Base-by-base conservation (phyloP, 2,797 vertebrate genomes). In the Sebastes iracundus region DNA sequence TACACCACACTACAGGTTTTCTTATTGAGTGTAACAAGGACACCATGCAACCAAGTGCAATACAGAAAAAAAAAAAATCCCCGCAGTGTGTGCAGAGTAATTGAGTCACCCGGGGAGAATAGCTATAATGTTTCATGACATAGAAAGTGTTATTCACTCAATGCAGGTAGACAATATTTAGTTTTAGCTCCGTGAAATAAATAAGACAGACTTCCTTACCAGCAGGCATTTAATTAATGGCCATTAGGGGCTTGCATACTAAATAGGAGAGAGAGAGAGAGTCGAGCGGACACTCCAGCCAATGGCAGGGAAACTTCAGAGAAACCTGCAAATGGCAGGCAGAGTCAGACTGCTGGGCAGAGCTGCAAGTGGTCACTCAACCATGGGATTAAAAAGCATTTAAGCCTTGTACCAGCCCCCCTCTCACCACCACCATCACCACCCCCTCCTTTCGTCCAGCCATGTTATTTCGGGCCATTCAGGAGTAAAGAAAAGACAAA, bases 381-480 rank as follows among this genome's bases (percentile, higher is more conserved):
- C 89, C 95, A 90, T 95, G 94, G 94, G 94, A 96, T 95, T 96
- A 95, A 95, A 95, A 95, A 92, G 85, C 94, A 93, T 95, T 96
- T 94, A 94, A 95, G 92, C 92, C 90, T 89, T 93, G 93, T 94
- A 94, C 86, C 87, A 87, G 77, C 18, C 35, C 23, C 22, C 32
- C 20, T 22, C 7, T 22, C 22, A 42, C 11, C 32, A 5, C 23
- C 46, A 64, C 38, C 58, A 25, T 16, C 46, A 61, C 38, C 58
- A 22, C 25, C 33, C 22, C 46, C n/a, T 27, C 18, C 20, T n/a
- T n/a, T 85, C 67, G 23, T 81, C 80, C 82, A 89, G 75, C 83
- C 85, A 67, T 90, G 85, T 93, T 90, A 90, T 90, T 92, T 92
- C 84, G 85, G 86, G 89, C 89, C 90, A 79, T 90, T 90, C 87